phyloP scores from a whole-genome alignment of 2,113 vertebrate genomes.

The Esox niger region DNA sequence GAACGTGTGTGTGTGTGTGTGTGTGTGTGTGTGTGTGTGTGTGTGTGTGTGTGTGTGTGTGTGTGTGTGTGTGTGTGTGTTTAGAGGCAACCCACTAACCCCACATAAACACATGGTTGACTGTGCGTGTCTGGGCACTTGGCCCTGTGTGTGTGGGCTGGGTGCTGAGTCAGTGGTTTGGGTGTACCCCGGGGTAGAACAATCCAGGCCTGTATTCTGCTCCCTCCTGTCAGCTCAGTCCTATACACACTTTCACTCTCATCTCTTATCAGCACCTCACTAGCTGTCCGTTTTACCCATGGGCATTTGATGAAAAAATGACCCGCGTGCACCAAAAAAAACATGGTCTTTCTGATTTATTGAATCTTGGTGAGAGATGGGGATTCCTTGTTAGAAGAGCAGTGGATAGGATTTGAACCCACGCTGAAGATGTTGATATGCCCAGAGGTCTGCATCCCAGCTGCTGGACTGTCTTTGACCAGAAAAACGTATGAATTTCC shows the following conservation, averaged over 20 bases:
- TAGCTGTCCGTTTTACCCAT: too few relatives aligned
- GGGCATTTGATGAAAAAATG: too few relatives aligned
- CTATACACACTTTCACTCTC: background rate
- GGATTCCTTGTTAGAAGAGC: too few relatives aligned
- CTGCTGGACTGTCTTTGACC: too few relatives aligned
- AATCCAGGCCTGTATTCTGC: background rate
- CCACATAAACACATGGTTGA: background rate
- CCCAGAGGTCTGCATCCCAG: too few relatives aligned
- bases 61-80: background rate
- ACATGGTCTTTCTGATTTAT: too few relatives aligned
- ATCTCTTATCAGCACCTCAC: too few relatives aligned
- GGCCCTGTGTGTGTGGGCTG: background rate
- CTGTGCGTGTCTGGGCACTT: background rate
- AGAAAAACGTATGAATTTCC: too few relatives aligned
- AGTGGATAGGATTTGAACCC: too few relatives aligned
- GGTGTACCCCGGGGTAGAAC: background rate
- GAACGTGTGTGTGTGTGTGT: background rate
- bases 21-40: conserved; percentile 1
- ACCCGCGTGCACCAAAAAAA: too few relatives aligned
- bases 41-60: background rate
- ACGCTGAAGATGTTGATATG: too few relatives aligned
- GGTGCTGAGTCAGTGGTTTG: background rate
- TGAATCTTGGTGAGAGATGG: too few relatives aligned
- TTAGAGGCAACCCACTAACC: background rate
- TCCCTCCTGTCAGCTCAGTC: background rate